Conservation (phyloP, 2,888 invertebrate genomes). For the Drosophila cracens region DNA sequence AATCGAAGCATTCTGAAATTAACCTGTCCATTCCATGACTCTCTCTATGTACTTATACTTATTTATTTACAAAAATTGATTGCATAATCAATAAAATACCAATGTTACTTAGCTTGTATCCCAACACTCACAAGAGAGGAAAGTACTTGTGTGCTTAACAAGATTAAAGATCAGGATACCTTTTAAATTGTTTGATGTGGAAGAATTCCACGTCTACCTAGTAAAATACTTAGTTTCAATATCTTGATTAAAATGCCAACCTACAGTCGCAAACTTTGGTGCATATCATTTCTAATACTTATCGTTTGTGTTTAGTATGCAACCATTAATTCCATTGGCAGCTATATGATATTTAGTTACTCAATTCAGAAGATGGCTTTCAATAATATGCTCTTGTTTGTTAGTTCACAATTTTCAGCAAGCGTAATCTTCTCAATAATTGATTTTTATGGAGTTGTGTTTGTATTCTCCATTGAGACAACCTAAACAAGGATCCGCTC, state of each 20-base stretch:
- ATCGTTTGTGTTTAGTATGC: constrained; percentile 1
- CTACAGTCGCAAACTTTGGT: constrained; percentile 11
- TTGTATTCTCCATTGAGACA: too few species aligned
- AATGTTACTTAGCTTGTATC: constrained; percentile 2
- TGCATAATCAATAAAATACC: constrained; percentile 6
- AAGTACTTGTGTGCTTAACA: not conserved
- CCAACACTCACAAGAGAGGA: constrained; percentile 1
- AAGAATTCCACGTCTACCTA: constrained; percentile 11
- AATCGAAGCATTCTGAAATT: constrained; percentile 28
- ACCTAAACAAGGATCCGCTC: too few species aligned
- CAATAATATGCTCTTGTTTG: not conserved
- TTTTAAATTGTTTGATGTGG: constrained; percentile 1
- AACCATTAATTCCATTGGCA: constrained; percentile 17
- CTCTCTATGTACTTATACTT: constrained; percentile 14
- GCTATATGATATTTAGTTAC: constrained; percentile 8
- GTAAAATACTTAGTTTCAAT: constrained; percentile 6
- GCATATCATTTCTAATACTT: constrained; percentile 10
- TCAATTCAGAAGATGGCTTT: not conserved
- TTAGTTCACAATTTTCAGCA: not conserved
- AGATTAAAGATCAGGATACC: constrained; percentile 5
- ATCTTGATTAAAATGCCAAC: constrained; percentile 17
- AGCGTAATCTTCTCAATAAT: not conserved
- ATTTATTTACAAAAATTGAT: constrained; percentile 39
- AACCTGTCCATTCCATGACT: constrained; percentile 5
- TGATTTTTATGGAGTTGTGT: too few species aligned